Base-by-base conservation (phyloP, 2,888 invertebrate species). In the Amblyjoppa proteus region DNA sequence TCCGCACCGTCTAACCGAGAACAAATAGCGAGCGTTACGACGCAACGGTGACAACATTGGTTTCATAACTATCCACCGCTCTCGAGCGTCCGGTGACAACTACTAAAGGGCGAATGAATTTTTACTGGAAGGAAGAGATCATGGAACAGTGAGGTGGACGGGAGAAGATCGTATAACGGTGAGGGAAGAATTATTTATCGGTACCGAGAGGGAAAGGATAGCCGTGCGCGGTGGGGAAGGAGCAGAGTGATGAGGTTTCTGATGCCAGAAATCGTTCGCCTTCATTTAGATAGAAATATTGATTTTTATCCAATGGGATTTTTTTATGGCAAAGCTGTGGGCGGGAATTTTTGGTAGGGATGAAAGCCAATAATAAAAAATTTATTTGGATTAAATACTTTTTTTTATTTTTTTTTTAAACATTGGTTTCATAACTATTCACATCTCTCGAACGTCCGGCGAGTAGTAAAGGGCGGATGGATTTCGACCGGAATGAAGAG, bases 391-490 rank as follows among this genome's bases (percentile, higher is more conserved):
- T 34, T 3, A 34, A 34, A 34, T 34, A 3, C 20, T 20, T 3
- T 34, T 34, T 41, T 41, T 41, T 41, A 7, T 41, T 41, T 41
- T 41, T 41, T 41, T 20, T 20, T 20, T 20, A 20, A 84, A 84
- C 80, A 84, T 84, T 84, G 80, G 84, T 84, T 84, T 91, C 90
- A 90, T 90, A 90, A 89, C 88, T 88, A 89, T 85, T 80, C 83
- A 11, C 86, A 80, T 38, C 11, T 20, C 25, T 25, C n/a, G 31
- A 66, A 49, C 38, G 20, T 16, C 20, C 61, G 5, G 49, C n/a
- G 41, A 11, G 3, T 41, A 53, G 34, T 58, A 53, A 16, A 6
- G 82, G 58, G 76, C 80, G 73, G 77, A 84, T 84, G 79, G 74
- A 76, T 85, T 78, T 83, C n/a, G 28, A 79, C 71, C 66, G 49